Percentiles rank a stretch among this genome's conserved stretches.
Conservation (phyloP, 2,797 vertebrate species). For the Gymnoscopelus microlampas region DNA sequence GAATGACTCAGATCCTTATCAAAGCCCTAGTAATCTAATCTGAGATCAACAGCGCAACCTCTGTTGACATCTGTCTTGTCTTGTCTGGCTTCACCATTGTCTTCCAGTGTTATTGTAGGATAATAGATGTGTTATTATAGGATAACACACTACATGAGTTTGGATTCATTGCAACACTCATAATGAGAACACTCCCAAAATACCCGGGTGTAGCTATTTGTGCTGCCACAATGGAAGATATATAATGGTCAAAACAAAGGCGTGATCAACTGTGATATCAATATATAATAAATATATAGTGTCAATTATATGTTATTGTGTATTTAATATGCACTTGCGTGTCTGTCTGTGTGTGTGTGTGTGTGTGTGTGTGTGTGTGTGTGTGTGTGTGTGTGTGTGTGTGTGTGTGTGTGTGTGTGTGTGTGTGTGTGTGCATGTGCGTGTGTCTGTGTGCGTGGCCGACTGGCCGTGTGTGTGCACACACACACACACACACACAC, state of each 20-base stretch:
- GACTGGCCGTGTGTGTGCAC: neutral
- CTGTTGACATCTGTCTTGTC: conserved; percentile 47
- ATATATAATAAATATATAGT: neutral
- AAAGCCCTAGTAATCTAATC: conserved; percentile 40
- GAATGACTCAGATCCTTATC: conserved; percentile 33
- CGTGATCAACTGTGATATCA: neutral
- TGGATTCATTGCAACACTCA: conserved; percentile 33
- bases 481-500: too few species aligned
- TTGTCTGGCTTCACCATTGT: conserved; percentile 48
- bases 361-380: neutral
- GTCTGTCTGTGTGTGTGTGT: neutral
- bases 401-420: neutral
- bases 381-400: neutral
- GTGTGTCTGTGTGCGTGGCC: neutral
- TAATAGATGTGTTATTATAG: conserved; percentile 8
- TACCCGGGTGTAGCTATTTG: too few species aligned
- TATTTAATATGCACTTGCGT: neutral
- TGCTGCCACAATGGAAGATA: neutral
- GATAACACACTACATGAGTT: neutral
- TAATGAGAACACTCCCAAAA: conserved; percentile 1
- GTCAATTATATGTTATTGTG: neutral
- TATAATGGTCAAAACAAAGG: neutral
- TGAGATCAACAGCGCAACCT: conserved; percentile 36
- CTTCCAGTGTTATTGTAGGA: conserved; percentile 32
- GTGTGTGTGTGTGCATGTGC: neutral